Conservation (phyloP, 2,797 vertebrate genomes). For the Gephyroberyx darwinii region DNA sequence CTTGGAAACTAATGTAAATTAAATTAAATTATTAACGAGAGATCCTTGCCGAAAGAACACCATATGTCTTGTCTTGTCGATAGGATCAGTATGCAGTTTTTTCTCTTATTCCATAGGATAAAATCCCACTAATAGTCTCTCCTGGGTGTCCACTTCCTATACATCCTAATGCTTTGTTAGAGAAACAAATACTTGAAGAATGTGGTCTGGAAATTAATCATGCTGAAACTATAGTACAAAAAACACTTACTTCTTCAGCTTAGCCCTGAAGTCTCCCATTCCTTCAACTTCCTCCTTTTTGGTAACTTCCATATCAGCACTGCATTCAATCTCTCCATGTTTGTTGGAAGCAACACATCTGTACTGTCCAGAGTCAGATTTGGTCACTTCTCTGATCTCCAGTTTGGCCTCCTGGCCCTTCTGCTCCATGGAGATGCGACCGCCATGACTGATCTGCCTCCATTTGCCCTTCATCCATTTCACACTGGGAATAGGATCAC, state of each 20-base stretch:
- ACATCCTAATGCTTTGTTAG: background rate
- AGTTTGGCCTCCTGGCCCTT: constrained; percentile 92
- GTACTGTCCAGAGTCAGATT: constrained; percentile 93
- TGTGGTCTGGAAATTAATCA: background rate
- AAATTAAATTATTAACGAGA: background rate
- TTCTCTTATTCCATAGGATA: background rate
- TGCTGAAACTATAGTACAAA: background rate
- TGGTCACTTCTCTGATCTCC: constrained; percentile 91
- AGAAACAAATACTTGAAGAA: constrained; percentile 1
- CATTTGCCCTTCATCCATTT: constrained; percentile 99
- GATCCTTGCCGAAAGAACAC: background rate
- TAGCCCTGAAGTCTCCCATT: constrained; percentile 87
- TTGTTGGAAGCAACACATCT: constrained; percentile 93
- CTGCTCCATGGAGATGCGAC: constrained; percentile 89
- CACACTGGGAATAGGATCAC: constrained; percentile 95
- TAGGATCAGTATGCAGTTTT: background rate
- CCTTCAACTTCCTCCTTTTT: constrained; percentile 86
- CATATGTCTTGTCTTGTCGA: background rate
- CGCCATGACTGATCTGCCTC: constrained; percentile 95
- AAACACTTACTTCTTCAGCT: constrained; percentile 90
- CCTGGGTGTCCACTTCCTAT: background rate
- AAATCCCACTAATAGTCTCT: background rate
- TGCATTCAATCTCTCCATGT: constrained; percentile 94
- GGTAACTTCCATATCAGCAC: constrained; percentile 87
- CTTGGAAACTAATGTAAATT: no score